Evolutionary conservation across 2,797 vertebrate genomes (phyloP).

Genomic region (Sebastes kiyomatsui): DNA sequence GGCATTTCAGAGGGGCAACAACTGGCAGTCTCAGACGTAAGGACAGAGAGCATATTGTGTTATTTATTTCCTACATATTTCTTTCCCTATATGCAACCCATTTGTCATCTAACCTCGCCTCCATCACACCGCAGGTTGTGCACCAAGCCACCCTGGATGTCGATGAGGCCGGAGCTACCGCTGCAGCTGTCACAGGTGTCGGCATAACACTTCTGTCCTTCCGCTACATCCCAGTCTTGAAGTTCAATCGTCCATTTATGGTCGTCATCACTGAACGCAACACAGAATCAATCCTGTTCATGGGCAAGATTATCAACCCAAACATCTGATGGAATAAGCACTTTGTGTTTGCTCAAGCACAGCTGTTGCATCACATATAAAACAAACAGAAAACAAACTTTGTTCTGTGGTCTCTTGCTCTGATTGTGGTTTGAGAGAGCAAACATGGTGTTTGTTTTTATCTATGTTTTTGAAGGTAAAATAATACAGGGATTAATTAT

Average conservation of each 20-base stretch:
- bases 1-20: conserved; percentile 69
- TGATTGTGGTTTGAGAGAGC: neutral
- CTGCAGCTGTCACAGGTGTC: conserved; percentile 77
- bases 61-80: neutral
- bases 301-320: conserved; percentile 79
- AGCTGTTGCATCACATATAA: conserved; percentile 5
- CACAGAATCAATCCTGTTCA: conserved; percentile 74
- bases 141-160: conserved; percentile 89
- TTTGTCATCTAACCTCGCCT: neutral
- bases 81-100: neutral
- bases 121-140: conserved; percentile 77
- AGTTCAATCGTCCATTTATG: conserved; percentile 87
- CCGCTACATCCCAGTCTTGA: conserved; percentile 62
- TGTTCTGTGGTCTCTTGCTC: conserved; percentile 3
- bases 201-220: conserved; percentile 70
- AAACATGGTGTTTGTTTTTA: neutral
- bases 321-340: conserved; percentile 49
- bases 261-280: conserved; percentile 84
- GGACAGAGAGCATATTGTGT: neutral
- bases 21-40: conserved; percentile 76
- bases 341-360: neutral
- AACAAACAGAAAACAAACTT: neutral
- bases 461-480: neutral
- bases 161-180: conserved; percentile 88
- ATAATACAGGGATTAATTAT: neutral